phyloP scores from a whole-genome alignment of 2,797 vertebrate genomes.

The Hypotaenidia philippensis region DNA sequence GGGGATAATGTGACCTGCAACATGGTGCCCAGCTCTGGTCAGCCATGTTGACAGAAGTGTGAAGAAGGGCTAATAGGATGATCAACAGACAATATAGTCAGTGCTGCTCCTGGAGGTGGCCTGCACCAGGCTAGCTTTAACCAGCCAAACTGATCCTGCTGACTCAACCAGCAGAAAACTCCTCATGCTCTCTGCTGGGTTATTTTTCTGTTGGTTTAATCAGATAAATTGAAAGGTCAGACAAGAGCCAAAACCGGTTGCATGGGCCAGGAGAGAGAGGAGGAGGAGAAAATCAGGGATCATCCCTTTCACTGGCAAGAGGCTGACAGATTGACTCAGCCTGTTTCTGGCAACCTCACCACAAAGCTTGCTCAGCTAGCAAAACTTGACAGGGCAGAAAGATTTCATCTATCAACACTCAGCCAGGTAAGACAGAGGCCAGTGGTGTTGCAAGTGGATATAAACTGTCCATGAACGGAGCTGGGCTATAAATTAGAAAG shows the following conservation, averaged over 20 bases:
- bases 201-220: background rate
- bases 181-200: background rate
- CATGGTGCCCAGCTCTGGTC: background rate
- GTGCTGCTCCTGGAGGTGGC: background rate
- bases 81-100: background rate
- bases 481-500: background rate
- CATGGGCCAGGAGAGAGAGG: background rate
- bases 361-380: background rate
- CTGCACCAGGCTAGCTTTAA: background rate
- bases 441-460: background rate
- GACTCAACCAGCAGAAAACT: background rate
- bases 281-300: background rate
- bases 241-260: background rate
- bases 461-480: background rate
- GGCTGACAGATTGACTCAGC: background rate
- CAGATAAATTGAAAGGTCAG: background rate
- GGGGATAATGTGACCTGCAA: background rate
- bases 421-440: background rate
- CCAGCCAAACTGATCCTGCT: background rate
- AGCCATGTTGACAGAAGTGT: rapidly evolving
- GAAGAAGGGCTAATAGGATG: background rate
- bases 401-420: background rate
- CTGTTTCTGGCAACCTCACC: background rate
- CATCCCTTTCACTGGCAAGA: background rate
- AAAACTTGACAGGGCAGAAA: background rate